Evolutionary conservation across 2,113 vertebrate genomes (phyloP), one percentile per base, ranked within the genome.

Genomic region (Prunella himalayana): DNA sequence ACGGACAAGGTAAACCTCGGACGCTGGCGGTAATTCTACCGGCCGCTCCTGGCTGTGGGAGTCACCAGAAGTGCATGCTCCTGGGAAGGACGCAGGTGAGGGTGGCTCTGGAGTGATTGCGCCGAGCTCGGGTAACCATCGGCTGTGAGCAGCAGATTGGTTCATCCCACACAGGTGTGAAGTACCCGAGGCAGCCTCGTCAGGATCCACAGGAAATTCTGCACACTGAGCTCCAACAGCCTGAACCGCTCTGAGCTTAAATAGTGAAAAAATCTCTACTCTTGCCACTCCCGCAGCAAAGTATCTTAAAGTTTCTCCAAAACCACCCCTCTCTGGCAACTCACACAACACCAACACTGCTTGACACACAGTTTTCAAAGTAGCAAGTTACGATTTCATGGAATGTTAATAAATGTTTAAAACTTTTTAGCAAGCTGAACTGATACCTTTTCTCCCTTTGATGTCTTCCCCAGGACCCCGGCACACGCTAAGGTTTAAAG

Each of bases 11-110:
- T 10, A 57, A 35, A 65, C 1, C 41, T 8, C 4, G 49, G 25
- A 9, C 14, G 5, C 42, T 0, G 85, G 1, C 1, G 56, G 7
- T 5, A 8, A 49, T 42, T 39, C 27, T 10, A 21, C 63, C 64
- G 10, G 35, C 64, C 39, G 33, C 50, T 56, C 42, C 85, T 24
- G 25, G 15, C 13, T 30, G 59, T 1, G 59, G 39, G 69, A 81
- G 61, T 23, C 68, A 9, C 2, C 35, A 6, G 3, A 10, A 60
- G 71, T 0, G 18, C 7, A 0, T 1, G 49, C 8, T 31, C 13
- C 15, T 2, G 31, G n/a, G 27, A 28, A 66, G 61, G 44, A 57
- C 35, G 31, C 64, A 3, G 73, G 68, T 21, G 57, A 69, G 47
- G 80, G 10, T 57, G 21, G 14, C 76, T 31, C 37, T 1, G 50